Evolutionary conservation across 2,888 invertebrate genomes (phyloP).

Genomic region (Eutolmus rufibarbis): DNA sequence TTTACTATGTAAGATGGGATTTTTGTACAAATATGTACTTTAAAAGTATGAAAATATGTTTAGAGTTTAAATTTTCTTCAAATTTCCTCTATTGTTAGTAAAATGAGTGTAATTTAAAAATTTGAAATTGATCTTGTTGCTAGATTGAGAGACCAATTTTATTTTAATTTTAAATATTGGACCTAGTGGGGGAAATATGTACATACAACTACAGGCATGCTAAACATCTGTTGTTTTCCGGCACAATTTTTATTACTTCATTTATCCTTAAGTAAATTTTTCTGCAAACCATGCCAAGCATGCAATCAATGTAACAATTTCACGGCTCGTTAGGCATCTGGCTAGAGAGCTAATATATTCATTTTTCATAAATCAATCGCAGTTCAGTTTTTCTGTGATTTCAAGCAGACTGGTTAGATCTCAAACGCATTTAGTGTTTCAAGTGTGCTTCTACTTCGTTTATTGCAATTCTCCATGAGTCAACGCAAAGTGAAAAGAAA

Average conservation of each 20-base stretch:
- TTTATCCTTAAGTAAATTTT: background rate
- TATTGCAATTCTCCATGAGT: background rate
- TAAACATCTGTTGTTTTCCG: background rate
- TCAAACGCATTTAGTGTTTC: background rate
- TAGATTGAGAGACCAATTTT: no score
- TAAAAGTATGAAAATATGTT: no score
- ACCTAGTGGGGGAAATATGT: background rate
- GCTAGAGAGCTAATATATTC: background rate
- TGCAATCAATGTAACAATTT: constrained; percentile 16
- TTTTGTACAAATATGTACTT: no score
- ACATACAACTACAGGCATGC: background rate
- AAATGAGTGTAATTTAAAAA: background rate
- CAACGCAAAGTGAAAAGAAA: background rate
- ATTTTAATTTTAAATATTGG: background rate
- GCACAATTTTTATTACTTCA: background rate
- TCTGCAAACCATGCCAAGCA: background rate
- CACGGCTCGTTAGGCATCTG: constrained; percentile 1
- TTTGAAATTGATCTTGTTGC: no score
- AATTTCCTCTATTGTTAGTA: no score
- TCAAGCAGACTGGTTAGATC: background rate
- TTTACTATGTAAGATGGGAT: no score
- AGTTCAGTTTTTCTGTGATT: background rate
- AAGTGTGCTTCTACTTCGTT: background rate
- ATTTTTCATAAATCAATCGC: background rate
- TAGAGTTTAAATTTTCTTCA: no score